Percentiles rank a stretch among this genome's conserved stretches.
Evolutionary conservation across 2,113 vertebrate genomes (phyloP).

Genomic region (Pyrgilauda ruficollis): DNA sequence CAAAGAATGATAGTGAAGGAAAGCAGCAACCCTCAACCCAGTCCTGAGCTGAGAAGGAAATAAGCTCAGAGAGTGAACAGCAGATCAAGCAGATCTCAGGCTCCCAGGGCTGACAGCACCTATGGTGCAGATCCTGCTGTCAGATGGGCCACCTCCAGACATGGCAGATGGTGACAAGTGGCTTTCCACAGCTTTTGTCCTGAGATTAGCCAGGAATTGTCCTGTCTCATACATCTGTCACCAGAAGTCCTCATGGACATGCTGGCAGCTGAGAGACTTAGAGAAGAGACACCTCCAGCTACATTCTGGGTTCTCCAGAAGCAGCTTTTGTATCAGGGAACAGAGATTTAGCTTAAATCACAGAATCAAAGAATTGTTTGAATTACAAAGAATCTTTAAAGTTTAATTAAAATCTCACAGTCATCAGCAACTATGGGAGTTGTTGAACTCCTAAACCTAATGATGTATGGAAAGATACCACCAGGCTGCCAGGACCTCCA

Average conservation of each 20-base stretch:
- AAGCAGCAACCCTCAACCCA: not conserved
- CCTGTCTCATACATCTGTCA: not conserved
- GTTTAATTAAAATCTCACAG: not conserved
- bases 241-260: not conserved
- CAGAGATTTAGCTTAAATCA: not conserved
- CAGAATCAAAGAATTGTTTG: not conserved
- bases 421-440: not conserved
- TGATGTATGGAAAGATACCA: not conserved
- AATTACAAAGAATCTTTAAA: not conserved
- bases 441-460: not conserved
- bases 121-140: not conserved
- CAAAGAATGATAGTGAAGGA: not conserved
- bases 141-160: not conserved
- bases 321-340: not conserved
- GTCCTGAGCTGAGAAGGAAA: not conserved
- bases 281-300: not conserved
- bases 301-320: not conserved
- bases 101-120: not conserved
- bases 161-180: not conserved
- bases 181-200: not conserved
- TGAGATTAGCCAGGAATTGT: not conserved
- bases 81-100: not conserved
- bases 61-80: not conserved
- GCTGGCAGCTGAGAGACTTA: not conserved
- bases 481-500: not conserved